Conservation (phyloP, 2,888 invertebrate species). For the Harpalus rubripes region DNA sequence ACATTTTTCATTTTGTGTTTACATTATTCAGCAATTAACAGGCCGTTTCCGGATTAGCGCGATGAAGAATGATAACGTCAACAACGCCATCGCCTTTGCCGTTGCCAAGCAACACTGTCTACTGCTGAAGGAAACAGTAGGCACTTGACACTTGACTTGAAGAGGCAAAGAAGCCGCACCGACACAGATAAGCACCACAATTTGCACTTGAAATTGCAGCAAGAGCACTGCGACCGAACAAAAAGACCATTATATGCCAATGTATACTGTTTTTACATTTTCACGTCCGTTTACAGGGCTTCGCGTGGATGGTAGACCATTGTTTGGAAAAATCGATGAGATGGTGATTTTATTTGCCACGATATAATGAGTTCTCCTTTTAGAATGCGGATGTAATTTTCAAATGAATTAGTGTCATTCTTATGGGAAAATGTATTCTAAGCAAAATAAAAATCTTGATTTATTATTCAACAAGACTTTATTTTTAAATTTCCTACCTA, state of each 20-base stretch:
- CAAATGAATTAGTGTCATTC: neutral
- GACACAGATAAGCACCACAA: conserved; percentile 56
- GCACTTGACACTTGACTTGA: conserved; percentile 46
- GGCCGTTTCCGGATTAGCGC: neutral
- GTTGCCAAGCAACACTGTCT: conserved; percentile 24
- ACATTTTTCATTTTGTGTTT: conserved; percentile 37
- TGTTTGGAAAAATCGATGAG: conserved; percentile 36
- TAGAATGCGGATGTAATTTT: neutral
- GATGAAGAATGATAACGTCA: conserved; percentile 48
- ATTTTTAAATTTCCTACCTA: neutral
- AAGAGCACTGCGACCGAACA: conserved; percentile 14
- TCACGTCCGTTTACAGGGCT: conserved; percentile 27
- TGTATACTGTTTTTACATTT: conserved; percentile 51
- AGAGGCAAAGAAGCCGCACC: conserved; percentile 25
- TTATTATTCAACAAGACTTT: neutral
- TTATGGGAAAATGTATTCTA: neutral
- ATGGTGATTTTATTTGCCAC: conserved; percentile 15
- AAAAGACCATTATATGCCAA: conserved; percentile 25
- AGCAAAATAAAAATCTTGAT: neutral
- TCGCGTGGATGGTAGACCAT: neutral
- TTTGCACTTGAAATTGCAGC: conserved; percentile 57
- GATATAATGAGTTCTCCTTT: neutral
- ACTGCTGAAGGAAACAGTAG: conserved; percentile 31
- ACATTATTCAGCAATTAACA: conserved; percentile 40
- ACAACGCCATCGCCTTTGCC: neutral